phyloP scores from a whole-genome alignment of 2,888 invertebrate genomes.

The Coremacera marginata region DNA sequence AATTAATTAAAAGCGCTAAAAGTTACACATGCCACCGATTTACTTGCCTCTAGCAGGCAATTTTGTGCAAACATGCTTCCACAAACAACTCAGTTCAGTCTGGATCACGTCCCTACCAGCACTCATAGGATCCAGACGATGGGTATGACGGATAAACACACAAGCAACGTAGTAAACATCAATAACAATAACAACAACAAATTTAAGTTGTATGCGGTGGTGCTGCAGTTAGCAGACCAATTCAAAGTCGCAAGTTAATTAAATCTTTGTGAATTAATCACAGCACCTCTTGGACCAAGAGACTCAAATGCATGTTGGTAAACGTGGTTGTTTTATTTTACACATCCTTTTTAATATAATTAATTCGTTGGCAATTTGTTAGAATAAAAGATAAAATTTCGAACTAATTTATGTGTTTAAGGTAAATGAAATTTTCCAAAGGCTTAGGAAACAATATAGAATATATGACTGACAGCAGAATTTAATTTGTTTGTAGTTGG shows the following conservation, averaged over 20 bases:
- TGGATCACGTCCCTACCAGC: slow-evolving; percentile 45
- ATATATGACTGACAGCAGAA: no score
- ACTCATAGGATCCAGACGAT: neutral
- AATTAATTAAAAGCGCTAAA: slow-evolving; percentile 66
- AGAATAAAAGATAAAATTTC: slow-evolving; percentile 60
- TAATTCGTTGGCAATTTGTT: slow-evolving; percentile 66
- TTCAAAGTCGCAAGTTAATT: slow-evolving; percentile 60
- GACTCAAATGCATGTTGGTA: neutral
- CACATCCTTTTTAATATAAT: slow-evolving; percentile 58
- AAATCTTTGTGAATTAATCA: slow-evolving; percentile 65
- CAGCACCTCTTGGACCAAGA: slow-evolving; percentile 51
- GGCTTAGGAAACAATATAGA: no score
- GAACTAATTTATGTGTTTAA: neutral
- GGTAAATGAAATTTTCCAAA: no score
- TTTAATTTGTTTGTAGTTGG: no score
- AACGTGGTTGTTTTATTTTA: neutral
- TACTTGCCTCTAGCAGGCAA: slow-evolving; percentile 61
- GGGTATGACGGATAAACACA: neutral
- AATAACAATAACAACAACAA: slow-evolving; percentile 27
- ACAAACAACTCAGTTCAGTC: slow-evolving; percentile 54
- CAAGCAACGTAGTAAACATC: neutral
- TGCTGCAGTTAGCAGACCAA: slow-evolving; percentile 38
- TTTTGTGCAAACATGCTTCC: slow-evolving; percentile 37
- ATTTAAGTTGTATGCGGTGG: neutral
- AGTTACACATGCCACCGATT: slow-evolving; percentile 66